Percentiles rank a stretch among this genome's conserved stretches.
phyloP scores from a whole-genome alignment of 2,888 invertebrate species.

The Pyrochroa serraticornis region DNA sequence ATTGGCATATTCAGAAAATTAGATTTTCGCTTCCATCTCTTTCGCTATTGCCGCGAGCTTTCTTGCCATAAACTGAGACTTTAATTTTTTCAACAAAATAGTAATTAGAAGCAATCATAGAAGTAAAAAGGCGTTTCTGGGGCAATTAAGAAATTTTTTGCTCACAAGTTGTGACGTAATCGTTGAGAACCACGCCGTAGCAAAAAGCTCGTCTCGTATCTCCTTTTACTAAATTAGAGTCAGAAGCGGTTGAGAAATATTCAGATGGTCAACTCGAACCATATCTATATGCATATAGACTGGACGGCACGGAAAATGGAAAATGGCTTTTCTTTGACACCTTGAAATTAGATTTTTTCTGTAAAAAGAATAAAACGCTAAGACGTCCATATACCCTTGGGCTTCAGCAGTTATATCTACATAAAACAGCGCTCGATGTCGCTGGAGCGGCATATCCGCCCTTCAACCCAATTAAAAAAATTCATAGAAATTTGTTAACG shows the following conservation, averaged over 20 bases:
- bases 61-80: too few relatives aligned
- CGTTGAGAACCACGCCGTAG: background rate
- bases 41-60: too few relatives aligned
- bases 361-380: constrained; percentile 55
- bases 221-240: constrained; percentile 20
- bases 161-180: too few relatives aligned
- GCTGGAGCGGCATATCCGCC: constrained; percentile 40
- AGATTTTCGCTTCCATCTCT: too few relatives aligned
- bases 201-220: constrained; percentile 8
- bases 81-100: too few relatives aligned
- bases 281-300: constrained; percentile 55
- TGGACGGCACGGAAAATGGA: constrained; percentile 56
- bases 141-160: too few relatives aligned
- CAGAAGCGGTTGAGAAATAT: constrained; percentile 42
- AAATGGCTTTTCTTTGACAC: constrained; percentile 62
- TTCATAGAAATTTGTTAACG: background rate
- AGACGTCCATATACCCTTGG: constrained; percentile 53
- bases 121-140: too few relatives aligned
- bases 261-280: constrained; percentile 53
- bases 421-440: constrained; percentile 46
- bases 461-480: background rate
- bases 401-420: constrained; percentile 54
- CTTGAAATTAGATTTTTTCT: constrained; percentile 61
- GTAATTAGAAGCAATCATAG: too few relatives aligned
- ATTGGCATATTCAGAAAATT: too few relatives aligned